Percentiles rank a stretch among this genome's conserved stretches.
Evolutionary conservation across 2,888 invertebrate genomes (phyloP).

Genomic region (Dryomyza anilis): DNA sequence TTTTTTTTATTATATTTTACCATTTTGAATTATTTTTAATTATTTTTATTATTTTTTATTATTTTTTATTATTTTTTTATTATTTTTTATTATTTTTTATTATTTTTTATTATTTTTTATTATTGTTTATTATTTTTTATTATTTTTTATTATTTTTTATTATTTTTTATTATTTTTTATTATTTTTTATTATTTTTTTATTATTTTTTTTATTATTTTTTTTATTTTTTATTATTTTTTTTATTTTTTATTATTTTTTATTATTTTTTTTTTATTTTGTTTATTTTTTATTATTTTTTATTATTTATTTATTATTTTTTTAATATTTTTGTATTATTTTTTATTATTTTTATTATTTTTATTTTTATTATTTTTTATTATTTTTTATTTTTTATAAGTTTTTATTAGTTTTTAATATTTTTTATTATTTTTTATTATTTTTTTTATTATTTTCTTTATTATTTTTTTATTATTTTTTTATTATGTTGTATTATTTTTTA

Average conservation of each 20-base stretch:
- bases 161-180: not conserved
- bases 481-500: too few species aligned
- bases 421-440: too few species aligned
- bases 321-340: too few species aligned
- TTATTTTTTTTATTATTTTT: not conserved
- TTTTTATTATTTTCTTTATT: too few species aligned
- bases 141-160: not conserved
- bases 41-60: not conserved
- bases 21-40: not conserved
- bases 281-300: too few species aligned
- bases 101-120: constrained; percentile 2
- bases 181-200: not conserved
- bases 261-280: not conserved
- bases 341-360: too few species aligned
- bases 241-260: not conserved
- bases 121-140: not conserved
- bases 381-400: too few species aligned
- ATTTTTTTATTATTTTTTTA: too few species aligned
- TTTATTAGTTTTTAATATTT: too few species aligned
- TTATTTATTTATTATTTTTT: too few species aligned
- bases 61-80: not conserved
- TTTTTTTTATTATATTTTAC: not conserved
- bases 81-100: constrained; percentile 5
- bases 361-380: too few species aligned
- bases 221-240: not conserved